These are phyloP conservation scores for Hydra vulgaris DNA, from an alignment of 30 jellyfish, hydroid and myxozoan species.

Conservation along the genomic window DNA sequence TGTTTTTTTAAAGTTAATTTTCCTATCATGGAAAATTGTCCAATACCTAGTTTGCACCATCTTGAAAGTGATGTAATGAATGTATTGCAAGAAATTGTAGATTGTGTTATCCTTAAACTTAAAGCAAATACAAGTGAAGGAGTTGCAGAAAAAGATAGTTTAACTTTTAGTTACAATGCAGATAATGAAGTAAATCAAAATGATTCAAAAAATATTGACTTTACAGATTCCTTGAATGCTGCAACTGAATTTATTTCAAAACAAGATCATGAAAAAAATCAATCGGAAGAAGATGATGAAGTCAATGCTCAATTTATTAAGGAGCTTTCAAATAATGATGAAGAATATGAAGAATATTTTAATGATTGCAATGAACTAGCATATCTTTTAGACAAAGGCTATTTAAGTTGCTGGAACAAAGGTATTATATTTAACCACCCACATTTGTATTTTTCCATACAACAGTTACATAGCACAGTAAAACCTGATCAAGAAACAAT, in stretches of 20 bases:
- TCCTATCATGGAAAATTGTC: too few species aligned
- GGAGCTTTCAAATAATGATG: conserved; percentile 9
- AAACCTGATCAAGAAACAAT: conserved; percentile 12
- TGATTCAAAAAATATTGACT: background rate
- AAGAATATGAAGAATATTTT: background rate
- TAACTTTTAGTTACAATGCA: too few species aligned
- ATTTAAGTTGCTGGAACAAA: conserved; percentile 63
- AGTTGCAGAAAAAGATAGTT: too few species aligned
- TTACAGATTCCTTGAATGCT: background rate
- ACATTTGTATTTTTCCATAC: conserved; percentile 40
- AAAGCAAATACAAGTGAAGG: background rate
- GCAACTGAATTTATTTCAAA: background rate
- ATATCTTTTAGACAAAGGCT: conserved; percentile 23
- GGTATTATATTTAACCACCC: conserved; percentile 78
- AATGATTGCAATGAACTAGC: conserved; percentile 30
- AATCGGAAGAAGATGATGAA: conserved; percentile 13
- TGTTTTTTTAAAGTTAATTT: too few species aligned
- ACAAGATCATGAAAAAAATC: background rate
- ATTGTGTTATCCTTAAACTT: background rate
- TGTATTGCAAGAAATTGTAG: background rate
- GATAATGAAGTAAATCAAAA: background rate
- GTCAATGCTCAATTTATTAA: conserved; percentile 14
- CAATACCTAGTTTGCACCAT: too few species aligned
- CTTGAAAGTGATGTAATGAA: background rate
- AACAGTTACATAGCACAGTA: conserved; percentile 12